A percentile compares a stretch with the other conserved stretches of the same genome.
These are phyloP conservation scores for Rhopilema esculentum DNA, from an alignment of 30 jellyfish, hydroid and myxozoan species.

Conservation along the genomic window DNA sequence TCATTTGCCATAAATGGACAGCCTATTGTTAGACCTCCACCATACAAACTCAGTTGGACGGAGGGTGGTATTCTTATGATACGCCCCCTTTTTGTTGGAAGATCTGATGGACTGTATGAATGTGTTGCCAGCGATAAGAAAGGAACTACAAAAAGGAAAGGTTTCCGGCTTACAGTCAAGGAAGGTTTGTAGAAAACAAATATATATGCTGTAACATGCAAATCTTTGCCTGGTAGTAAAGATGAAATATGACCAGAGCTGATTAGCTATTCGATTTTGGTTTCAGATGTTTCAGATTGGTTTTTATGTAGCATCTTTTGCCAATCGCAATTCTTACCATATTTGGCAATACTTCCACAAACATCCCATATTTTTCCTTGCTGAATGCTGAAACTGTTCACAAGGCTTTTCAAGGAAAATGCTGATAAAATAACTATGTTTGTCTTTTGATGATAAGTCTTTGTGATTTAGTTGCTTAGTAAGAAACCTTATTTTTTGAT, in stretches of 20 bases:
- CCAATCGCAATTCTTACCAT: no score
- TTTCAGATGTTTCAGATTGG: not conserved
- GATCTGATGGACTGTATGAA: slow-evolving; percentile 78
- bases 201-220: slow-evolving; percentile 4
- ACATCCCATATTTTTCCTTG: no score
- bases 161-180: slow-evolving; percentile 60
- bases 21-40: slow-evolving; percentile 52
- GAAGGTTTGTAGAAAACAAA: slow-evolving; percentile 48
- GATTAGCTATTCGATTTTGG: not conserved
- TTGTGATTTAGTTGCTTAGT: no score
- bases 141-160: slow-evolving; percentile 53
- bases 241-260: not conserved
- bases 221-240: not conserved
- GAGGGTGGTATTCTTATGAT: slow-evolving; percentile 70
- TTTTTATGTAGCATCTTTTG: not conserved
- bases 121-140: slow-evolving; percentile 56
- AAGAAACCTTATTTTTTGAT: no score
- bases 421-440: not conserved
- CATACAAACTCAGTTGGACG: slow-evolving; percentile 35
- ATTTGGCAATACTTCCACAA: no score
- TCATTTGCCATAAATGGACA: slow-evolving; percentile 48
- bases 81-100: slow-evolving; percentile 76
- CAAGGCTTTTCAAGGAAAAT: not conserved
- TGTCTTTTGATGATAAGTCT: not conserved
- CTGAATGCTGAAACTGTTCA: no score